Evolutionary conservation across 2,888 invertebrate genomes (phyloP).

Genomic region (Orthonychiurus folsomi): DNA sequence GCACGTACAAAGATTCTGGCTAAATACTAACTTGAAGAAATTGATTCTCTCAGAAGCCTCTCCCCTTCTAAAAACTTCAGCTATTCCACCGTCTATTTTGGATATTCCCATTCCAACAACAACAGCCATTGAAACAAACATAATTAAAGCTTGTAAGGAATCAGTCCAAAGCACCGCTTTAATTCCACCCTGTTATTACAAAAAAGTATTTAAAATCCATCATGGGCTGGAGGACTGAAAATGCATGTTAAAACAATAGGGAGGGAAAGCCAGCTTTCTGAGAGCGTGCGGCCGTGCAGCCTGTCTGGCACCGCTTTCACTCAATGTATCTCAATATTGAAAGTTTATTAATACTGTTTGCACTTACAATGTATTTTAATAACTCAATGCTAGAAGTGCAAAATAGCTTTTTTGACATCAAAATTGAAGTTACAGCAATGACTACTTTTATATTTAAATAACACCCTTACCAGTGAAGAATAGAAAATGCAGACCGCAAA

Average conservation of each 20-base stretch:
- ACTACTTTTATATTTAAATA: too few species aligned
- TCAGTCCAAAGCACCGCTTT: conserved; percentile 33
- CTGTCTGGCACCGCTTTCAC: not conserved
- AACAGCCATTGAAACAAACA: conserved; percentile 25
- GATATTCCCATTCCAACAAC: conserved; percentile 29
- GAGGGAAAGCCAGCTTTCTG: too few species aligned
- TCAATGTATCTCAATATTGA: too few species aligned
- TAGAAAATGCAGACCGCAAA: conserved; percentile 39
- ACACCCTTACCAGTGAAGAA: conserved; percentile 35
- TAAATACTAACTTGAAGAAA: conserved; percentile 32
- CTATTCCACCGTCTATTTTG: conserved; percentile 29
- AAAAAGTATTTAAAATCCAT: not conserved
- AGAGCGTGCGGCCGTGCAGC: not conserved
- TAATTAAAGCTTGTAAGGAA: conserved; percentile 30
- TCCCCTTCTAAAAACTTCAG: conserved; percentile 27
- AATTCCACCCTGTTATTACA: conserved; percentile 21
- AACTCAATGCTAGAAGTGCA: too few species aligned
- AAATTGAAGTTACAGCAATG: too few species aligned
- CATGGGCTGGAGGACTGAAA: not conserved
- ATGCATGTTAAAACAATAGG: not conserved
- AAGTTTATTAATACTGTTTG: too few species aligned
- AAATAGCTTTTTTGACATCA: too few species aligned
- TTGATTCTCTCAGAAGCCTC: conserved; percentile 21
- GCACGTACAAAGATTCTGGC: not conserved
- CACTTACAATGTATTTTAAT: too few species aligned